Evolutionary conservation across 2,113 vertebrate species (phyloP).

Genomic region (Trichomycterus rosablanca): DNA sequence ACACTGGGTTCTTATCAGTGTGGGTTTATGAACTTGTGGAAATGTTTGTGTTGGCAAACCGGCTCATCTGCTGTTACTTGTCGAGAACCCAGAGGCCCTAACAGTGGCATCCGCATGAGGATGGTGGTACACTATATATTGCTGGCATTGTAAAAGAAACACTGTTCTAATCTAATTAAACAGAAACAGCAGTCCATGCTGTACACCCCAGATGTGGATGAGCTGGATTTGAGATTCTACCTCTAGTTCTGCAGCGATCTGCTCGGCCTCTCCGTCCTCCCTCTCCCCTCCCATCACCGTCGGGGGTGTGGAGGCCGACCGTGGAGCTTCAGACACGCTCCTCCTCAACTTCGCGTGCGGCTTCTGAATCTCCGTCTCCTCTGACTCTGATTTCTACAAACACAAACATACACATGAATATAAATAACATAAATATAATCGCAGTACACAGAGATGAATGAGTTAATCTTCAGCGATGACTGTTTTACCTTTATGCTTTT

Average conservation of each 20-base stretch:
- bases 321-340: slow-evolving; percentile 83
- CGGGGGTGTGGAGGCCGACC: slow-evolving; percentile 88
- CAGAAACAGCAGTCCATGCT: too few species aligned
- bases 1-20: too few species aligned
- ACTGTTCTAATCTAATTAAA: too few species aligned
- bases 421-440: too few species aligned
- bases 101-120: neutral
- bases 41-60: slow-evolving; percentile 14
- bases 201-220: too few species aligned
- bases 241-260: slow-evolving; percentile 85
- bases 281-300: slow-evolving; percentile 80
- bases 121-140: neutral
- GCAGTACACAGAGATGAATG: too few species aligned
- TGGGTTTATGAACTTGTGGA: neutral
- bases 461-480: too few species aligned
- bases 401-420: slow-evolving; percentile 2
- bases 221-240: slow-evolving; percentile 52
- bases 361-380: slow-evolving; percentile 85
- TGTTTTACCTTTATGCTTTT: slow-evolving; percentile 79
- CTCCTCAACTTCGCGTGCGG: slow-evolving; percentile 87
- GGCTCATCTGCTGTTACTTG: slow-evolving; percentile 25
- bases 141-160: neutral
- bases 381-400: slow-evolving; percentile 82
- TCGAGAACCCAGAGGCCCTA: neutral
- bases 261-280: slow-evolving; percentile 80